Evolutionary conservation across 1,140 invertebrate genomes (phyloP).

Genomic region (Dufourea novaeangliae): DNA sequence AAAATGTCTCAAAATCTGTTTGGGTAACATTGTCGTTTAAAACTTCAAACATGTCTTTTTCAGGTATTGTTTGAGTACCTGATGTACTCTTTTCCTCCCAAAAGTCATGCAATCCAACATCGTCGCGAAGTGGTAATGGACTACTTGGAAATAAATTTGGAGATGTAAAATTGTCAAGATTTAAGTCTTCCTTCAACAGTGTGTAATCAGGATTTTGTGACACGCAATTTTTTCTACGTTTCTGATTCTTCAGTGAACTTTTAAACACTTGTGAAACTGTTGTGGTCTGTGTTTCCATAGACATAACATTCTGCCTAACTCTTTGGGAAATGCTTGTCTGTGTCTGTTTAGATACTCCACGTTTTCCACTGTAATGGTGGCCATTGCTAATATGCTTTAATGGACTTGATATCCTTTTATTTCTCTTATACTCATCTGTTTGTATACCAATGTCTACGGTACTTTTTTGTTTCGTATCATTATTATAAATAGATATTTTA

Average conservation of each 20-base stretch:
- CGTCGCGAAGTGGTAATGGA: conserved; percentile 75
- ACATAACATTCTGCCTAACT: conserved; percentile 71
- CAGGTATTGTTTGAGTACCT: conserved; percentile 80
- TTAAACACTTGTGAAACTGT: conserved; percentile 50
- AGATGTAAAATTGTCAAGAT: conserved; percentile 70
- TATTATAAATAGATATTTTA: background rate
- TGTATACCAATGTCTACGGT: conserved; percentile 74
- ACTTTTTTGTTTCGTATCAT: conserved; percentile 41
- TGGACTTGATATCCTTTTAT: conserved; percentile 60
- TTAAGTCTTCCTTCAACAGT: conserved; percentile 71
- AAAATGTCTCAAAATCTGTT: conserved; percentile 71
- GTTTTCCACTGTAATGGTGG: conserved; percentile 68
- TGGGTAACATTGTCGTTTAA: conserved; percentile 74
- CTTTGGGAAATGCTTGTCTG: conserved; percentile 77
- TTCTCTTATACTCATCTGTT: conserved; percentile 75
- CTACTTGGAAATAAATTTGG: conserved; percentile 79
- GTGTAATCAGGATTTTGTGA: conserved; percentile 54
- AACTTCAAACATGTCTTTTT: conserved; percentile 74
- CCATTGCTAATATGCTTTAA: conserved; percentile 59
- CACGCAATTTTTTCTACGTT: conserved; percentile 59
- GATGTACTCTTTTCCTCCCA: conserved; percentile 79
- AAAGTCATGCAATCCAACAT: conserved; percentile 76
- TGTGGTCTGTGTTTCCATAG: conserved; percentile 81
- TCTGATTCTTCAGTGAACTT: conserved; percentile 62
- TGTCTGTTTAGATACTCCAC: conserved; percentile 79